Percentiles rank a stretch among this genome's conserved stretches.
Evolutionary conservation across 2,113 vertebrate genomes (phyloP).

Genomic region (Colaptes auratus): DNA sequence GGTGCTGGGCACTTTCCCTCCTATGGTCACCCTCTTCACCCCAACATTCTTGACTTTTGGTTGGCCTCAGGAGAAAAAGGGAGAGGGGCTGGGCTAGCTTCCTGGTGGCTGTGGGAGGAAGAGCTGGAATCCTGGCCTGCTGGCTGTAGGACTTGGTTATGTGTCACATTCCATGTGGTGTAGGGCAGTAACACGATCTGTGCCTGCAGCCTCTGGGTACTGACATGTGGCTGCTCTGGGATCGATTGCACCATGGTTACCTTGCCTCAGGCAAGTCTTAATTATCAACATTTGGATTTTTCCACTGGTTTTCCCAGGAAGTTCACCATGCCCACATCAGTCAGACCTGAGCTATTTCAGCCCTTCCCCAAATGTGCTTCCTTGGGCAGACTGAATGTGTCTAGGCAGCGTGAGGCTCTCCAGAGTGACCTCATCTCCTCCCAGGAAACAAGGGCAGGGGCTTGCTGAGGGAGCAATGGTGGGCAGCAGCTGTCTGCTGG

Average conservation of each 20-base stretch:
- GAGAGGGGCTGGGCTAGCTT: not conserved
- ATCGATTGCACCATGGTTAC: not conserved
- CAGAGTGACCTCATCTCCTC: conserved; percentile 31
- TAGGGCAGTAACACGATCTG: conserved; percentile 11
- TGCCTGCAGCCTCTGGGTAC: not conserved
- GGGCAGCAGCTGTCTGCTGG: not conserved
- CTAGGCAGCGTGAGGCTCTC: conserved; percentile 13
- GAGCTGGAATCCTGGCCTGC: not conserved
- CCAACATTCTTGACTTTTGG: conserved; percentile 4
- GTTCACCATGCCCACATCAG: conserved; percentile 27
- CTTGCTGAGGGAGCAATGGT: not conserved
- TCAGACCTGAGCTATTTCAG: not conserved
- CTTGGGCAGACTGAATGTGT: not conserved
- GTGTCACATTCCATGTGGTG: not conserved
- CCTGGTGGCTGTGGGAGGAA: conserved; percentile 4
- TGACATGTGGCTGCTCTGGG: not conserved
- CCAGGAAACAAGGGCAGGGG: not conserved
- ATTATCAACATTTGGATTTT: conserved; percentile 23
- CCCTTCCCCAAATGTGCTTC: not conserved
- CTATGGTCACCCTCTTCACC: not conserved
- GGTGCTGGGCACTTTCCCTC: not conserved
- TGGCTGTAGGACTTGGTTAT: conserved; percentile 14
- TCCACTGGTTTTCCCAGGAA: conserved; percentile 21
- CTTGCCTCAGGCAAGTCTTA: not conserved
- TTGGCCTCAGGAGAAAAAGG: not conserved